Evolutionary conservation across 2,888 invertebrate species (phyloP).

Genomic region (Tetrapedia diversipes): DNA sequence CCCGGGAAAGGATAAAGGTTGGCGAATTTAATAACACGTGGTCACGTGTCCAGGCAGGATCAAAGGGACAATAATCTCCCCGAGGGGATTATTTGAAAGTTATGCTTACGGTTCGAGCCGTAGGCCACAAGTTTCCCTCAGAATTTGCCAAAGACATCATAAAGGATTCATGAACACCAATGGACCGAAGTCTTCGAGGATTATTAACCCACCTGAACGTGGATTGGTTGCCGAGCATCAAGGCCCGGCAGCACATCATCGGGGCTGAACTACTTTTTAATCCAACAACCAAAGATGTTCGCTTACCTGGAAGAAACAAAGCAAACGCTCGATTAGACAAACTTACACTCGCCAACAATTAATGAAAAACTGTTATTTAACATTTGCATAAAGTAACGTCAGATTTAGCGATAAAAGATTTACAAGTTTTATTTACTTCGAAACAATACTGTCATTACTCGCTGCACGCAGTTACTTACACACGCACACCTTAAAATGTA

Average conservation of each 20-base stretch:
- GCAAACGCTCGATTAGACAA: not conserved
- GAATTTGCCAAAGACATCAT: constrained; percentile 57
- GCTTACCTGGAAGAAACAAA: constrained; percentile 43
- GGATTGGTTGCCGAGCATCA: constrained; percentile 41
- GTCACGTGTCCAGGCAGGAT: constrained; percentile 32
- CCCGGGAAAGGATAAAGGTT: not conserved
- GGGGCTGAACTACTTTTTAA: too few species aligned
- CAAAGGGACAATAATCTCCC: constrained; percentile 57
- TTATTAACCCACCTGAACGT: constrained; percentile 58
- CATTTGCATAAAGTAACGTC: too few species aligned
- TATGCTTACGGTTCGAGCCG: constrained; percentile 35
- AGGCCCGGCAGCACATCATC: constrained; percentile 54
- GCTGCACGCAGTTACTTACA: too few species aligned
- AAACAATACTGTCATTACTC: too few species aligned
- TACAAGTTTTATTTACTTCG: too few species aligned
- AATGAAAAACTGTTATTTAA: too few species aligned
- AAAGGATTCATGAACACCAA: constrained; percentile 59
- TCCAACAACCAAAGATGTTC: not conserved
- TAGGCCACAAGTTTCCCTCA: constrained; percentile 38
- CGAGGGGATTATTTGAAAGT: constrained; percentile 61
- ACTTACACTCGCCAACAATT: too few species aligned
- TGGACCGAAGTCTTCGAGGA: constrained; percentile 41
- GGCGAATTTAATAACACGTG: constrained; percentile 28
- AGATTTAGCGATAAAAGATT: too few species aligned
- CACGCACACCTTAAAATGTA: too few species aligned